These are phyloP conservation scores for Dolichopus griseipennis DNA, from an alignment of 2,888 invertebrate species.

Conservation along the genomic window DNA sequence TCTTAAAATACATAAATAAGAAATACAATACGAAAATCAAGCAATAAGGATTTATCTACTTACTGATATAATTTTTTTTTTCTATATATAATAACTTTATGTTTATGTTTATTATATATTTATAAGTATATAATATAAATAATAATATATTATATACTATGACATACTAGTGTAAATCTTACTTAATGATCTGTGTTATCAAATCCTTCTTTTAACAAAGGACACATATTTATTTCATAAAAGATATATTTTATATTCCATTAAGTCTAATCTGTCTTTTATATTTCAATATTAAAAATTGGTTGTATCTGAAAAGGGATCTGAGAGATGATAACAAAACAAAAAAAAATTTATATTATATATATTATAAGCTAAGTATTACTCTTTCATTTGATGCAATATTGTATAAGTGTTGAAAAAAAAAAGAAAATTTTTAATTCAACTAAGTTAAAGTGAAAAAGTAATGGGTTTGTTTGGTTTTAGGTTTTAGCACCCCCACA, in stretches of 20 bases:
- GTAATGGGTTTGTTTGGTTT: not conserved
- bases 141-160: too few relatives aligned
- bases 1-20: too few relatives aligned
- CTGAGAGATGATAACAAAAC: not conserved
- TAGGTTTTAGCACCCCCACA: slow-evolving; percentile 3
- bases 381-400: not conserved
- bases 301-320: not conserved
- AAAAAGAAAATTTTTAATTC: not conserved
- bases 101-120: not conserved
- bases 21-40: too few relatives aligned
- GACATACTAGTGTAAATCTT: not conserved
- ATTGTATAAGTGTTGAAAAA: not conserved
- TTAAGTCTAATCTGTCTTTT: slow-evolving; percentile 3
- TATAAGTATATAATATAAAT: not conserved
- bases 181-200: slow-evolving; percentile 4
- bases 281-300: slow-evolving; percentile 5
- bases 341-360: too few relatives aligned
- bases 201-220: not conserved
- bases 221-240: slow-evolving; percentile 6
- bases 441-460: not conserved
- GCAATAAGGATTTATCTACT: not conserved
- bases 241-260: slow-evolving; percentile 3
- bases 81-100: too few relatives aligned
- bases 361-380: not conserved
- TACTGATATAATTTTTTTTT: not conserved